Conservation (phyloP, 2,113 vertebrate genomes). For the Monopterus albus region DNA sequence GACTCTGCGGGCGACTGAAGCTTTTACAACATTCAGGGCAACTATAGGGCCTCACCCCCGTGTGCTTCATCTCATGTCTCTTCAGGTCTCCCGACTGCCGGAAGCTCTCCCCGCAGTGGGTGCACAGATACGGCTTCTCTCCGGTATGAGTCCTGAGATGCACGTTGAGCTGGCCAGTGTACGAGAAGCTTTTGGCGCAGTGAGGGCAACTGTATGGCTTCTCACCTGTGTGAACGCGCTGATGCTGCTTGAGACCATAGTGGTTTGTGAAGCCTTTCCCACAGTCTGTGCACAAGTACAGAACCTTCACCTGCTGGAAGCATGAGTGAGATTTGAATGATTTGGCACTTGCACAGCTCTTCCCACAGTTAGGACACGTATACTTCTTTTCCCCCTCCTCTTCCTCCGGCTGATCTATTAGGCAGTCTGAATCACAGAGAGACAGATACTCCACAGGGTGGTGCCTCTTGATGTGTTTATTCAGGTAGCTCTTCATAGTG, state of each 20-base stretch:
- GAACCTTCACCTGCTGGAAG: slow-evolving; percentile 71
- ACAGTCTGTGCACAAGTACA: slow-evolving; percentile 81
- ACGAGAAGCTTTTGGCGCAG: slow-evolving; percentile 81
- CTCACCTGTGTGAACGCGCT: slow-evolving; percentile 83
- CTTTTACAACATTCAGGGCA: slow-evolving; percentile 82
- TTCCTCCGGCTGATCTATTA: slow-evolving; percentile 15
- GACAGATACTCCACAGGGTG: slow-evolving; percentile 75
- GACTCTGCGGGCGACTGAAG: slow-evolving; percentile 84
- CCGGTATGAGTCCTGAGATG: slow-evolving; percentile 83
- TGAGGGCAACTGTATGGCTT: slow-evolving; percentile 78
- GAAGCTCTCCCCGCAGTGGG: slow-evolving; percentile 84
- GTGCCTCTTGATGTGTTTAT: slow-evolving; percentile 82
- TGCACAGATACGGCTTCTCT: slow-evolving; percentile 84
- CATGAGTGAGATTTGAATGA: slow-evolving; percentile 78
- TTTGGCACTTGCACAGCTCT: slow-evolving; percentile 57
- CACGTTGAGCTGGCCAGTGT: slow-evolving; percentile 81
- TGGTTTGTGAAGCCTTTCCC: slow-evolving; percentile 80
- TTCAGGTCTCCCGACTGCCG: slow-evolving; percentile 83
- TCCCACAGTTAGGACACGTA: slow-evolving; percentile 70
- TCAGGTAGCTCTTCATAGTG: slow-evolving; percentile 79
- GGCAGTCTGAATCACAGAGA: slow-evolving; percentile 31
- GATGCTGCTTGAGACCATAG: slow-evolving; percentile 81
- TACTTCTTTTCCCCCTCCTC: slow-evolving; percentile 19
- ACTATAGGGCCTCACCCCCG: slow-evolving; percentile 78
- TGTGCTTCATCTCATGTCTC: slow-evolving; percentile 84